Evolutionary conservation across 2,888 invertebrate species (phyloP).

Genomic region (Theretra japonica): DNA sequence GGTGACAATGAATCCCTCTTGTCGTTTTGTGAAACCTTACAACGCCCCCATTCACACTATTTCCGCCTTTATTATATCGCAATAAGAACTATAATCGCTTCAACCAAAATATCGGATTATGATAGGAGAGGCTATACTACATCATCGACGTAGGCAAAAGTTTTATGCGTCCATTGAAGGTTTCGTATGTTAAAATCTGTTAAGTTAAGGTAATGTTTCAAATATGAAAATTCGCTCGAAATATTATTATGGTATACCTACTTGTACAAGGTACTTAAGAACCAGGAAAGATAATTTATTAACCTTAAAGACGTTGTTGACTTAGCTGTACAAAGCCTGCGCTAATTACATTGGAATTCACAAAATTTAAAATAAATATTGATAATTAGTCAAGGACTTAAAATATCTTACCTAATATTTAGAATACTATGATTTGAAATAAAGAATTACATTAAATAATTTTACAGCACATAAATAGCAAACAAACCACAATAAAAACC

Average conservation of each 20-base stretch:
- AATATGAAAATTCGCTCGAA: too few relatives aligned
- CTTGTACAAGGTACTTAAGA: too few relatives aligned
- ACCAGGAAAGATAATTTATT: too few relatives aligned
- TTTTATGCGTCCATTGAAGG: conserved; percentile 17
- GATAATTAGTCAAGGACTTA: too few relatives aligned
- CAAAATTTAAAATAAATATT: too few relatives aligned
- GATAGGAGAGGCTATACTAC: not conserved
- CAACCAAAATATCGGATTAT: conserved; percentile 3
- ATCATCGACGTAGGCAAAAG: not conserved
- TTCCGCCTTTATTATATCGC: conserved; percentile 48
- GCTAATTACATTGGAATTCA: too few relatives aligned
- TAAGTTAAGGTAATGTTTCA: not conserved
- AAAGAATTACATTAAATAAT: too few relatives aligned
- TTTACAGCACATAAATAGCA: too few relatives aligned
- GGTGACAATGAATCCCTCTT: conserved; percentile 65
- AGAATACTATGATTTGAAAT: too few relatives aligned
- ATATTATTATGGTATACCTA: not conserved
- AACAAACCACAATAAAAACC: not conserved
- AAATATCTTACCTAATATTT: too few relatives aligned
- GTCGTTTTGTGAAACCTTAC: conserved; percentile 68
- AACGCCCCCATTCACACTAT: conserved; percentile 54
- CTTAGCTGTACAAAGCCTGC: too few relatives aligned
- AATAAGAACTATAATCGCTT: not conserved
- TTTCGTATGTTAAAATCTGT: not conserved
- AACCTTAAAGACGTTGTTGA: too few relatives aligned